Percentiles rank a stretch among this genome's conserved stretches.
phyloP scores from a whole-genome alignment of 2,797 vertebrate species.

The Percopsis omiscomaycus region DNA sequence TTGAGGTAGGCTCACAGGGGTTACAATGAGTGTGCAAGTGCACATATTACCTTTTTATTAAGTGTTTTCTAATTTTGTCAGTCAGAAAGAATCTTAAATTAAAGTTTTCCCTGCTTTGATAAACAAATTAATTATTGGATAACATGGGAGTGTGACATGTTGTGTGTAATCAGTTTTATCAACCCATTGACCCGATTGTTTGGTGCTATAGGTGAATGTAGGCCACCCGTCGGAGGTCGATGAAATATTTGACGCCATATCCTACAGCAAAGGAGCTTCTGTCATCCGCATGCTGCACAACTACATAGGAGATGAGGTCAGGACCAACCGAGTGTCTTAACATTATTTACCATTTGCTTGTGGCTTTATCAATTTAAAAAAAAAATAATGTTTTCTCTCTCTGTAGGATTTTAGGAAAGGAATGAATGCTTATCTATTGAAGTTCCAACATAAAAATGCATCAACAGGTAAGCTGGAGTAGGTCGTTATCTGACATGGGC shows the following conservation, averaged over 20 bases:
- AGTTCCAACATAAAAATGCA: slow-evolving; percentile 97
- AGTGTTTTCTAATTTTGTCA: too few species aligned
- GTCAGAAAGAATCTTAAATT: too few species aligned
- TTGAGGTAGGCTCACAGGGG: slow-evolving; percentile 81
- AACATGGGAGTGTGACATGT: too few species aligned
- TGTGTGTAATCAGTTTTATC: too few species aligned
- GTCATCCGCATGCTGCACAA: slow-evolving; percentile 98
- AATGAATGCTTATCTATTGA: slow-evolving; percentile 95
- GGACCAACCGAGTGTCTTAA: slow-evolving; percentile 2
- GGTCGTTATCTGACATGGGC: not conserved
- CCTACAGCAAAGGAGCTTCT: slow-evolving; percentile 98
- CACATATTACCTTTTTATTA: too few species aligned
- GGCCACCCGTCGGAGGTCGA: slow-evolving; percentile 99
- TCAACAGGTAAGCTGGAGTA: slow-evolving; percentile 84
- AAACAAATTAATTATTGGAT: too few species aligned
- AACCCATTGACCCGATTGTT: not conserved
- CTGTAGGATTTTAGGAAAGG: slow-evolving; percentile 96
- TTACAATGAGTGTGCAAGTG: too few species aligned
- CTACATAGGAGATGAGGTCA: slow-evolving; percentile 96
- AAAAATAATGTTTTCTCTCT: slow-evolving; percentile 11
- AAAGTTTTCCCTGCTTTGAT: too few species aligned
- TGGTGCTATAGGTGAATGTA: slow-evolving; percentile 85
- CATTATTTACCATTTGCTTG: not conserved
- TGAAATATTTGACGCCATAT: slow-evolving; percentile 98
- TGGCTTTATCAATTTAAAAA: not conserved